A percentile compares a stretch with the other conserved stretches of the same genome.
Evolutionary conservation across 2,797 vertebrate species (phyloP).

Genomic region (Okamejei kenojei): DNA sequence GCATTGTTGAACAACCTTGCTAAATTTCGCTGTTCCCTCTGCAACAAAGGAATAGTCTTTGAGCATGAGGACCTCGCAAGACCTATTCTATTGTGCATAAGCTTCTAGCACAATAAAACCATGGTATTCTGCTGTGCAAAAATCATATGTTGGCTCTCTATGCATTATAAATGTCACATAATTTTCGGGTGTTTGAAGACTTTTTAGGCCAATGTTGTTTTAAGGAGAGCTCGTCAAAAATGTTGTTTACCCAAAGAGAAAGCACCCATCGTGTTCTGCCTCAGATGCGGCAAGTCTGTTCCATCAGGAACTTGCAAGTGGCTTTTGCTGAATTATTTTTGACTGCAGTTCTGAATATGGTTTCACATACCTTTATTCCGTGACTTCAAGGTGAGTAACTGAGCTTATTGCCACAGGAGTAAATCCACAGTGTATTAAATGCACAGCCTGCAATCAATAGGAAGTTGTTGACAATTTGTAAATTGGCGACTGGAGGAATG

Average conservation of each 20-base stretch:
- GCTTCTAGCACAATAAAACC: no score
- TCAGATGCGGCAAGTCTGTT: neutral
- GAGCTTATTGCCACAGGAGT: conserved; percentile 20
- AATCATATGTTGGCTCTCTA: no score
- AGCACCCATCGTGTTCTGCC: neutral
- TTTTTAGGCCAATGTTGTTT: no score
- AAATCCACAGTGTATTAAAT: conserved; percentile 2
- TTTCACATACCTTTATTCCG: neutral
- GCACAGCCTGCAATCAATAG: neutral
- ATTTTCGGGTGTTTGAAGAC: no score
- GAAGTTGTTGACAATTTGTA: conserved; percentile 30
- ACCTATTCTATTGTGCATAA: no score
- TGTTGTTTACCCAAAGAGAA: neutral
- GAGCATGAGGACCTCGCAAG: no score
- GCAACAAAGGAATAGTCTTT: no score
- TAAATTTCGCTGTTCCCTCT: no score
- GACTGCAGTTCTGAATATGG: neutral
- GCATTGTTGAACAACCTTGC: no score
- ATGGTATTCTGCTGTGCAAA: no score
- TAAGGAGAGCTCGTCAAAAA: neutral
- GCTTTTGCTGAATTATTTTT: conserved; percentile 1
- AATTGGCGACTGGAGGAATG: conserved; percentile 22
- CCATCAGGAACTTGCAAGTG: neutral
- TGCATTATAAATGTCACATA: no score
- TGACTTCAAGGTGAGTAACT: conserved; percentile 3